phyloP scores from a whole-genome alignment of 92 coral and sea anemone species.

The Bergia sp. region DNA sequence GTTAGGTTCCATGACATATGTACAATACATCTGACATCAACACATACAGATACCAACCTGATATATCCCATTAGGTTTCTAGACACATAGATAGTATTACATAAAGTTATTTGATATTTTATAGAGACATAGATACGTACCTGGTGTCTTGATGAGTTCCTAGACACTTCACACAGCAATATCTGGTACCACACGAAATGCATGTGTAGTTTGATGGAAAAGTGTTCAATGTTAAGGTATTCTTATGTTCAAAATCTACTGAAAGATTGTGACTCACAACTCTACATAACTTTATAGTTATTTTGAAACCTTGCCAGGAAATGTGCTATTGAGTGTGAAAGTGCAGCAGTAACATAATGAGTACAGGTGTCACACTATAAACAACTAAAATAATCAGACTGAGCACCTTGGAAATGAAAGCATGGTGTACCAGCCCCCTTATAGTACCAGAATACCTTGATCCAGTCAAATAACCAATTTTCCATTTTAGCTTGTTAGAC shows the following conservation, averaged over 20 bases:
- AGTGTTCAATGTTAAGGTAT: conserved; percentile 70
- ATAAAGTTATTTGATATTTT: no score
- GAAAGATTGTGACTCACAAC: neutral
- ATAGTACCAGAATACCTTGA: no score
- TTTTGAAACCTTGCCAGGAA: neutral
- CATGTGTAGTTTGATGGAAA: conserved; percentile 92
- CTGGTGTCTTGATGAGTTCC: neutral
- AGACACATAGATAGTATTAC: no score
- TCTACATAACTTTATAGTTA: neutral
- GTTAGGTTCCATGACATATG: no score
- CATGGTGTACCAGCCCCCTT: no score
- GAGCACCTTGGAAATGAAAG: no score
- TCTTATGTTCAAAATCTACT: neutral
- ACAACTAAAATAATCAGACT: neutral
- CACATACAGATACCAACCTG: neutral
- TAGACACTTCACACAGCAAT: neutral
- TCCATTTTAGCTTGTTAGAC: no score
- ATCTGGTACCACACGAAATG: neutral
- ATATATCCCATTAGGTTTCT: no score
- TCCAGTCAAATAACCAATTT: no score
- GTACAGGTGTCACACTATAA: neutral
- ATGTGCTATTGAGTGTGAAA: neutral
- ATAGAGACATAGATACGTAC: no score
- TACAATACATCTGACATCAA: neutral
- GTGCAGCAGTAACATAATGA: neutral